Base-by-base conservation (phyloP, 2,113 vertebrate species). In the Lanius ludovicianus region DNA sequence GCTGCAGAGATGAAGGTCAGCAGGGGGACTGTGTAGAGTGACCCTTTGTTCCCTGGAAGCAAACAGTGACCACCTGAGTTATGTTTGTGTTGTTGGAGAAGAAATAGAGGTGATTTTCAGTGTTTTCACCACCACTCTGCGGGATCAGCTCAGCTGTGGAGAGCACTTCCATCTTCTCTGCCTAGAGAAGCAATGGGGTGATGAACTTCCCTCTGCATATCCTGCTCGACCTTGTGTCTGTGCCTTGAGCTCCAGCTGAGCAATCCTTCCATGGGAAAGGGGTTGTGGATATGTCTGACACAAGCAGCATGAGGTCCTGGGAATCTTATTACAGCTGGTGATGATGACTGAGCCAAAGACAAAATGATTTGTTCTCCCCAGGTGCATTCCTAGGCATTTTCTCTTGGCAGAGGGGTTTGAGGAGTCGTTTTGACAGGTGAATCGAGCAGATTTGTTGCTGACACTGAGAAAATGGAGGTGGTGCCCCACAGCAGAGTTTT, bases 391-490 rank as follows among this genome's bases (percentile, higher is more conserved):
- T 39, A 83, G 55, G 19, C 56, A 28, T 89, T 79, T 95, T 68
- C 78, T 37, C 55, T n/a, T 59, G 80, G 76, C 86, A 64, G 46
- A 67, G 28, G 37, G 12, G 5, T n/a, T 30, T 10, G 37, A 79
- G 64, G 71, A 90, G 24, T 77, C 21, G 4, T 67, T 86, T 70
- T 50, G 76, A 53, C n/a, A 50, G 20, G 44, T 37, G 62, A 92
- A 31, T 63, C 37, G 94, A 89, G 47, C 69, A 82, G 55, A 68
- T 84, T 84, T 89, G 69, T 49, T 79, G 70, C 94, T 96, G 90
- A 57, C 63, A 69, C 44, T 50, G 49, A 95, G 91, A 39, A 92
- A 94, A 93, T 57, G 57, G 41, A 93, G 62, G 62, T 90, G 84
- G n/a, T 84, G 62, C 41, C 84, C 73, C 56, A 74, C 56, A 82